These are phyloP conservation scores for Nezara viridula DNA, from an alignment of 2,888 invertebrate genomes.

Conservation along the genomic window DNA sequence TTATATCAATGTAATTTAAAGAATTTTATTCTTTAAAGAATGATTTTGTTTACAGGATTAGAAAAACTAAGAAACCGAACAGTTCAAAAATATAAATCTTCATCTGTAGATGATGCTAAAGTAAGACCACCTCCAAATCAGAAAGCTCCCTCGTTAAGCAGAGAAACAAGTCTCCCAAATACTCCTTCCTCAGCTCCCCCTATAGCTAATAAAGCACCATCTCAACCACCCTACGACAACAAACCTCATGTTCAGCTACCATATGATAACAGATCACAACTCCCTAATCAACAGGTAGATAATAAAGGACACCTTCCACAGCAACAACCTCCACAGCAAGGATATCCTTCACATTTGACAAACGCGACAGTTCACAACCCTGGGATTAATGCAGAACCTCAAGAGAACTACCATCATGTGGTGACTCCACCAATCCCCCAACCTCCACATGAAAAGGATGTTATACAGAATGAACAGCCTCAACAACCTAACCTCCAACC, in stretches of 20 bases:
- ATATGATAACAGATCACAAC: constrained; percentile 43
- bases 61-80: constrained; percentile 68
- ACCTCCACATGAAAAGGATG: constrained; percentile 66
- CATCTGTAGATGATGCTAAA: constrained; percentile 54
- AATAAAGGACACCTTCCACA: constrained; percentile 44
- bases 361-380: constrained; percentile 55
- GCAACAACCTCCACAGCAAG: constrained; percentile 52
- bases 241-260: constrained; percentile 9
- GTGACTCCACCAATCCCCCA: constrained; percentile 65
- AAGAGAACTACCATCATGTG: constrained; percentile 68
- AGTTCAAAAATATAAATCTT: constrained; percentile 75
- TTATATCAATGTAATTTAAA: not conserved
- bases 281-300: constrained; percentile 32
- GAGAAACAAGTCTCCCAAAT: constrained; percentile 55
- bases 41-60: constrained; percentile 62
- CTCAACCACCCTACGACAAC: not conserved
- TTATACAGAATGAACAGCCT: constrained; percentile 63
- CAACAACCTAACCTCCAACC: constrained; percentile 64
- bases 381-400: constrained; percentile 67
- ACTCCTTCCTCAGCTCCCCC: constrained; percentile 43
- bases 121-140: constrained; percentile 57
- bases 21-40: not conserved
- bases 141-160: constrained; percentile 31
- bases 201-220: not conserved
- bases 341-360: constrained; percentile 53